Base-by-base conservation (phyloP, 2,797 vertebrate genomes). In the Scolopax bukidnonensis region DNA sequence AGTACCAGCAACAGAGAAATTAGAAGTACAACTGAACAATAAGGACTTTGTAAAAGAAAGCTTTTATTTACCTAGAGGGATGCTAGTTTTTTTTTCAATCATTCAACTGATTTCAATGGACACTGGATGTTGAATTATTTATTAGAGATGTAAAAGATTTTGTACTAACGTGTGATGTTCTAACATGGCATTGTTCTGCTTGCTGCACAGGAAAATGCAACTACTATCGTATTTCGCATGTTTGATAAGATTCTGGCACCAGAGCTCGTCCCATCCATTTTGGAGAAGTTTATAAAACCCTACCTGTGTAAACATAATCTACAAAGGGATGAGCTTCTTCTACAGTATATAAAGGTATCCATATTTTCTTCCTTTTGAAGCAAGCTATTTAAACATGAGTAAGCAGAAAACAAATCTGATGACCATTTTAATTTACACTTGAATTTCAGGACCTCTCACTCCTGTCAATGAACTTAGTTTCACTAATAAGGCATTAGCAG, bases 181-280 rank as follows among this genome's bases (percentile, higher is more conserved):
- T 79, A 27, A 76, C 17, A 1, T 9, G 13, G 20, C 11, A 1
- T 54, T 64, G 56, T 84, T 77, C 50, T 87, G 57, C 93, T 75
- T 93, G 36, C 7, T 83, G 32, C 78, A 89, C 95, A 99, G 99
- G 98, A 99, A 92, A 99, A 97, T 33, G 97, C 98, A 11, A 97
- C 97, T n/a, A 99, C 98, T 28, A 98, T 99, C 5, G 99, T 99
- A 2, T 99, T 99, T 95, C 98, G 98, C 67, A 99, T 99, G 99
- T 98, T 99, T 74, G 99, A 99, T 96, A 99, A 99, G 97, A 99
- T 99, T 21, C 95, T 98, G 12, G 99, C 99, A 53, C 99, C 99
- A 6, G 99, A 99, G 90, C 98, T 99, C 30, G 98, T 99, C 56
- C 97, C 99, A 4, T 97, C 97, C 1, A 93, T 98, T 47, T 96